phyloP scores from a whole-genome alignment of 2,888 invertebrate genomes.

The Mactromeris polynyma region DNA sequence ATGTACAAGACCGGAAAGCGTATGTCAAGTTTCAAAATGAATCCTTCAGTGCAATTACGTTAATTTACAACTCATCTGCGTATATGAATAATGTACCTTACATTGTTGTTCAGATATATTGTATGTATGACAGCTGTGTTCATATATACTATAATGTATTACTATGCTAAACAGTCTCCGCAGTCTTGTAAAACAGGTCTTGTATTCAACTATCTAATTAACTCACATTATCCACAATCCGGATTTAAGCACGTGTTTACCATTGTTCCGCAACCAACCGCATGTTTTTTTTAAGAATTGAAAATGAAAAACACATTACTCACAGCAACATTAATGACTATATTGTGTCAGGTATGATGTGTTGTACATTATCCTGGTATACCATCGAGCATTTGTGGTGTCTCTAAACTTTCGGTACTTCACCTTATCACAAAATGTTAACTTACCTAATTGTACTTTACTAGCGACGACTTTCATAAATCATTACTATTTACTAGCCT shows the following conservation, averaged over 20 bases:
- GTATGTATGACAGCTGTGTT: background rate
- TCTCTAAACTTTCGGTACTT: no score
- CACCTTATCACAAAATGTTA: no score
- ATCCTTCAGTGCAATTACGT: background rate
- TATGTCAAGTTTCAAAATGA: background rate
- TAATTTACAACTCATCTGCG: background rate
- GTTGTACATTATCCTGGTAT: background rate
- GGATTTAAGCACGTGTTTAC: background rate
- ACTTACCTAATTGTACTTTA: no score
- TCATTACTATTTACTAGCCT: no score
- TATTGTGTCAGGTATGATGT: background rate
- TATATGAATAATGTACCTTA: background rate
- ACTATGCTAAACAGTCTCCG: background rate
- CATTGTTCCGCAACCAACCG: background rate
- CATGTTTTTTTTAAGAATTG: background rate
- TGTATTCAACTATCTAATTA: background rate
- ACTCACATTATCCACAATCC: background rate
- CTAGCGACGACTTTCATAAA: no score
- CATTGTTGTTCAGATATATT: background rate
- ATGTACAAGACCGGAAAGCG: background rate
- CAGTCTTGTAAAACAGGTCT: background rate
- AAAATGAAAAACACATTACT: background rate
- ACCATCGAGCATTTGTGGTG: background rate
- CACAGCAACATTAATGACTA: background rate
- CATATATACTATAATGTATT: background rate